phyloP scores from a whole-genome alignment of 2,113 vertebrate genomes.

The Empidonax traillii region DNA sequence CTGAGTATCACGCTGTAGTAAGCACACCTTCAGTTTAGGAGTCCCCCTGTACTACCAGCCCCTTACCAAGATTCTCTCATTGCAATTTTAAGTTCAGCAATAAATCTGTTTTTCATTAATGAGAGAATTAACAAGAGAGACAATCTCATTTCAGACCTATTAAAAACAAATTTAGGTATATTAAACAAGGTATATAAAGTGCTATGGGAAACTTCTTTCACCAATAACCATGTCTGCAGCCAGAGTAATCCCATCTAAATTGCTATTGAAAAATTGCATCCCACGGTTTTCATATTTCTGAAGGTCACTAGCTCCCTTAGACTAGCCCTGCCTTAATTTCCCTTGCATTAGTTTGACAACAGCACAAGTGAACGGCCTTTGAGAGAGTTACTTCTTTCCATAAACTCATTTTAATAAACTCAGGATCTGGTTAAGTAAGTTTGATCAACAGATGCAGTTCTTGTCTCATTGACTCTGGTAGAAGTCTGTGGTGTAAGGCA shows the following conservation, averaged over 20 bases:
- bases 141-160: conserved; percentile 41
- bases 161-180: conserved; percentile 48
- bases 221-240: not conserved
- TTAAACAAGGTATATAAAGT: conserved; percentile 32
- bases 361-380: not conserved
- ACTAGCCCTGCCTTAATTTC: not conserved
- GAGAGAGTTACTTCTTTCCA: not conserved
- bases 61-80: not conserved
- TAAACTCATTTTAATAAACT: conserved; percentile 5
- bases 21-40: rapidly evolving
- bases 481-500: not conserved
- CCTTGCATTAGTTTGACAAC: not conserved
- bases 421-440: not conserved
- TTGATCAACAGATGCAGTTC: not conserved
- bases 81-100: not conserved
- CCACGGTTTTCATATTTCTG: not conserved
- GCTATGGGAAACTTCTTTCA: conserved; percentile 16
- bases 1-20: not conserved
- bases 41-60: not conserved
- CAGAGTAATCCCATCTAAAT: conserved; percentile 3
- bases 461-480: not conserved
- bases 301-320: not conserved
- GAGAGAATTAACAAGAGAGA: conserved; percentile 41
- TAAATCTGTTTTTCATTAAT: conserved; percentile 57
- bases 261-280: conserved; percentile 11